A percentile compares a stretch with the other conserved stretches of the same genome.
These are phyloP conservation scores for Macrobrachium nipponense DNA, from an alignment of 1,140 invertebrate genomes.

Conservation along the genomic window DNA sequence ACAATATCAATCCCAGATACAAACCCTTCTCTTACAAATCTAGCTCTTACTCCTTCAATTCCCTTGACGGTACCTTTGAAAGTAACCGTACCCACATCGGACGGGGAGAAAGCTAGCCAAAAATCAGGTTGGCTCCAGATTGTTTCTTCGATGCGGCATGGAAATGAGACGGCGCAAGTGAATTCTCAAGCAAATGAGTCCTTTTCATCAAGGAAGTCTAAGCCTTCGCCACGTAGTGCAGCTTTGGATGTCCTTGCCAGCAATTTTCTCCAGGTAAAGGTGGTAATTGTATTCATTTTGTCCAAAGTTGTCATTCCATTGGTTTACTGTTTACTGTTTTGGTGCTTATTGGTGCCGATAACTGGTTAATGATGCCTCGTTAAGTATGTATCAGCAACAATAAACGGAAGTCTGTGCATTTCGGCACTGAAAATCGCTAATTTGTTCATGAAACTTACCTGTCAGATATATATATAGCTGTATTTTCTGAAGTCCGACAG, in stretches of 20 bases:
- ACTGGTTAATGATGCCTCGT: no score
- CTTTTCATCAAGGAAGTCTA: conserved; percentile 13
- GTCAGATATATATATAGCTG: no score
- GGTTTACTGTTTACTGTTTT: no score
- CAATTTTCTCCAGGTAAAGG: conserved; percentile 54
- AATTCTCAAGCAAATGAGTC: not conserved
- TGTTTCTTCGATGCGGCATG: conserved; percentile 56
- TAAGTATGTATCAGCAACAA: no score
- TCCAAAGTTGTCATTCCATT: no score
- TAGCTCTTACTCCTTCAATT: conserved; percentile 1
- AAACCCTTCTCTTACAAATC: not conserved
- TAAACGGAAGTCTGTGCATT: no score
- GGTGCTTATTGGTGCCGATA: no score
- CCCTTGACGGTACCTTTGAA: conserved; percentile 31
- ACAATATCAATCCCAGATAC: not conserved
- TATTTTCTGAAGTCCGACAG: no score
- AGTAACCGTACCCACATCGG: conserved; percentile 11
- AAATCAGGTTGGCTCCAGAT: conserved; percentile 51
- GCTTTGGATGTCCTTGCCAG: conserved; percentile 30
- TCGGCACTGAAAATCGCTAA: no score
- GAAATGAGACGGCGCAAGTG: not conserved
- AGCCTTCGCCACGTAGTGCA: conserved; percentile 24
- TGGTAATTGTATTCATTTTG: not conserved
- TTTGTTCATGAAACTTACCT: no score
- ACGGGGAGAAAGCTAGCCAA: conserved; percentile 22